A percentile compares a stretch with the other conserved stretches of the same genome.
Evolutionary conservation across 2,113 vertebrate genomes (phyloP).

Genomic region (Apteryx owenii): DNA sequence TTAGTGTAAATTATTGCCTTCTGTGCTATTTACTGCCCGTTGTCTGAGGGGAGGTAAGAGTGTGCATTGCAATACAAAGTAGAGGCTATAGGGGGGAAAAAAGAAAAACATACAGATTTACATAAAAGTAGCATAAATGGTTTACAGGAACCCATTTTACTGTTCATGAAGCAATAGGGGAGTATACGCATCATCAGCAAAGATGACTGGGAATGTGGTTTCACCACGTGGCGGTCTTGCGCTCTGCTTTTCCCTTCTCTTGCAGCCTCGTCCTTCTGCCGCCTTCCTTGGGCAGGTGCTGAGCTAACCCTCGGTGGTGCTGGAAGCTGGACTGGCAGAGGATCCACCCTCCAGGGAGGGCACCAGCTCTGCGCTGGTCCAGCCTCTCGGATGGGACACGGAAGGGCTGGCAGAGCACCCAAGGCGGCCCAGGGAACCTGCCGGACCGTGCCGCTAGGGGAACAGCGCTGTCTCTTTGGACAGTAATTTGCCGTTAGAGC

Average conservation of each 20-base stretch:
- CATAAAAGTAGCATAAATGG: background rate
- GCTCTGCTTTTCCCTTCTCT: background rate
- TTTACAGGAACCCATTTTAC: background rate
- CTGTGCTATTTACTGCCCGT: rapidly evolving
- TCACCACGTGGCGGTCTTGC: background rate
- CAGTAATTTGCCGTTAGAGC: background rate
- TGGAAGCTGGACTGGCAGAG: background rate
- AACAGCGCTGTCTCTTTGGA: background rate
- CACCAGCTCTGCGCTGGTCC: background rate
- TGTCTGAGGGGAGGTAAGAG: background rate
- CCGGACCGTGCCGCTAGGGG: too few species aligned
- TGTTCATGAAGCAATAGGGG: background rate
- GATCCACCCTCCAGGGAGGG: background rate
- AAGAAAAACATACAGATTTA: background rate
- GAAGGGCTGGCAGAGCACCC: background rate
- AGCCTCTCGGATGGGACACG: rapidly evolving
- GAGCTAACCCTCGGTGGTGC: background rate
- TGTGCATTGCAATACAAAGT: background rate
- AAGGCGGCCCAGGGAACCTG: background rate
- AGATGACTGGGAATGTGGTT: background rate
- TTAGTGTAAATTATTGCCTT: background rate
- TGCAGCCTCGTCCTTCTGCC: background rate
- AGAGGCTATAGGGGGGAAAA: background rate
- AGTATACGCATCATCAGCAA: background rate
- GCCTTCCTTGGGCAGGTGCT: background rate